Base-by-base conservation (phyloP, 2,113 vertebrate genomes). In the Sander lucioperca region DNA sequence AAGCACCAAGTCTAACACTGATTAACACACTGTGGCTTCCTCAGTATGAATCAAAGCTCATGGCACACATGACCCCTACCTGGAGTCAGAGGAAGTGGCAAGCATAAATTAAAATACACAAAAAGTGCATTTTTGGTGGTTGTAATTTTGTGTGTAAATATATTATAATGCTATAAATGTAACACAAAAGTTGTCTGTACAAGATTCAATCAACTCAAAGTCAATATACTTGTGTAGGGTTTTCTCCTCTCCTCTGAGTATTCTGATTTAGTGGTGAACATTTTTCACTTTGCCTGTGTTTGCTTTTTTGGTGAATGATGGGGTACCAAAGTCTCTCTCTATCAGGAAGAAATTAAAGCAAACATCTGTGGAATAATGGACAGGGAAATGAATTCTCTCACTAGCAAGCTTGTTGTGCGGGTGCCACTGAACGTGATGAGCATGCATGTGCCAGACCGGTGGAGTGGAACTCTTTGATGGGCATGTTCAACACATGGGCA, bases 351-450 rank as follows among this genome's bases (percentile, higher is more conserved):
- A 91, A 94, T 95, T 92, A 93, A 92, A 94, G 92, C 89, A 93
- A 94, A 94, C 93, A 95, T 94, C 91, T 94, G 93, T 84, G 87
- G 89, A 90, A 93, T 90, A 94, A 94, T 91, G 89, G 92, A 90
- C 88, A 82, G 91, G 85, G 89, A 92, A 93, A 94, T 93, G 86
- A 93, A 91, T 94, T 92, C 82, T 90, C 83, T 91, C 84, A 83
- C 73, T 53, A 62, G 85, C 73, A 43, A 83, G 86, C 73, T 74
- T 84, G 83, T 79, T 87, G 86, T 89, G 86, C 86, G 88, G 79
- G 83, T 89, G 92, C 90, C 85, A 80, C 84, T 57, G 91, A 88
- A 95, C 94, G 94, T 95, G 94, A 95, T 82, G 79, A 87, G 94
- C 93, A 93, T 95, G 91, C 89, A 82, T 90, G 92, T 88, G 85